These are phyloP conservation scores for Sapajus apella DNA, from an alignment of 2,113 vertebrate genomes.

Conservation along the genomic window DNA sequence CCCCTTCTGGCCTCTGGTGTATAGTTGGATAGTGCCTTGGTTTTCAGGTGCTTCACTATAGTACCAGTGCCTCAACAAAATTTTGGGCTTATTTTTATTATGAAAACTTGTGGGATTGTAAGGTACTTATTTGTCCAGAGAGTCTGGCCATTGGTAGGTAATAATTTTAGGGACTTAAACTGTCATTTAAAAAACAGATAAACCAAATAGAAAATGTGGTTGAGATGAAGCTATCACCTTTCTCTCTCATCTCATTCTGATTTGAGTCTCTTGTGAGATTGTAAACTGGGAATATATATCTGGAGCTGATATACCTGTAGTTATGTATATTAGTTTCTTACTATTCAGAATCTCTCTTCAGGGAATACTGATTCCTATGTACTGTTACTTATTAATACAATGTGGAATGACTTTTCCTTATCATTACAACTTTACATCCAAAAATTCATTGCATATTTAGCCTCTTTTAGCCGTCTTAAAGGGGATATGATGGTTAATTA, in stretches of 20 bases:
- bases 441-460: not conserved
- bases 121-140: not conserved
- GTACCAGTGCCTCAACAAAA: not conserved
- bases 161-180: constrained; percentile 23
- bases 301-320: not conserved
- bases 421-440: not conserved
- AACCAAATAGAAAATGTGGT: not conserved
- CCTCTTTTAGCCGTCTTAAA: not conserved
- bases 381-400: not conserved
- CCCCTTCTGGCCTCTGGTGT: not conserved
- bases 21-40: not conserved
- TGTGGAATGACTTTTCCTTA: constrained; percentile 27
- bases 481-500: not conserved
- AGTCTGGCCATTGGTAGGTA: not conserved
- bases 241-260: not conserved
- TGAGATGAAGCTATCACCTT: not conserved
- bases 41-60: not conserved
- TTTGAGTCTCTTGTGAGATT: not conserved
- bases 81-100: constrained; percentile 4
- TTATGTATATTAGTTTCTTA: not conserved
- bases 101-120: not conserved
- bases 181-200: not conserved
- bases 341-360: not conserved
- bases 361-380: not conserved
- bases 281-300: not conserved